phyloP scores from a whole-genome alignment of 2,888 invertebrate species.

The Volucella zonaria region DNA sequence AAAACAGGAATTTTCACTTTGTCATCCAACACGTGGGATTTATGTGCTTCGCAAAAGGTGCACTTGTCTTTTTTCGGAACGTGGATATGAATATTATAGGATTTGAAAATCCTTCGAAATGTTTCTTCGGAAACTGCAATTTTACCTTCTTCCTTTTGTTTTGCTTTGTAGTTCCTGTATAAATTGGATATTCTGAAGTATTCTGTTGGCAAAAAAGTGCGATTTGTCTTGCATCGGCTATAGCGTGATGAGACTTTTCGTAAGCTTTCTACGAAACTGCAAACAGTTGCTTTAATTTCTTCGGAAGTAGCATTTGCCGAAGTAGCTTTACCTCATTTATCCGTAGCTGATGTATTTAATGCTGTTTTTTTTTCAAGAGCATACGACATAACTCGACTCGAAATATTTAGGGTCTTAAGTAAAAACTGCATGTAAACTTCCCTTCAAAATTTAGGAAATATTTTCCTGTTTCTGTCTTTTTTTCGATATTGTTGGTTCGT shows the following conservation, averaged over 20 bases:
- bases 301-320: too few species aligned
- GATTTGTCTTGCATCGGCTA: too few species aligned
- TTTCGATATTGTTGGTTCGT: background rate
- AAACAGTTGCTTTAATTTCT: background rate
- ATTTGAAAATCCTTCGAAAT: slow-evolving; percentile 17
- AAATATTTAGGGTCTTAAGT: slow-evolving; percentile 10
- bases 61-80: slow-evolving; percentile 14
- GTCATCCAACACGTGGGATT: background rate
- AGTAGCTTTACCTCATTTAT: too few species aligned
- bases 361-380: slow-evolving; percentile 27
- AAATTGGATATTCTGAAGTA: too few species aligned
- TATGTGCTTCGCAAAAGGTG: background rate
- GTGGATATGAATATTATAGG: slow-evolving; percentile 15
- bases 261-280: slow-evolving; percentile 20
- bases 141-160: slow-evolving; percentile 15
- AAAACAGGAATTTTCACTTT: background rate
- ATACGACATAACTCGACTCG: slow-evolving; percentile 13
- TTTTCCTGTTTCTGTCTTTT: too few species aligned
- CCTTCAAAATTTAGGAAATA: too few species aligned
- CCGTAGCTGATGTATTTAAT: background rate
- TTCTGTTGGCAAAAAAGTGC: too few species aligned
- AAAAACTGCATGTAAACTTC: slow-evolving; percentile 10
- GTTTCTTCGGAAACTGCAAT: slow-evolving; percentile 12
- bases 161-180: too few species aligned
- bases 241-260: slow-evolving; percentile 15